phyloP scores from a whole-genome alignment of 2,888 invertebrate species.

The Steinernema carpocapsae region DNA sequence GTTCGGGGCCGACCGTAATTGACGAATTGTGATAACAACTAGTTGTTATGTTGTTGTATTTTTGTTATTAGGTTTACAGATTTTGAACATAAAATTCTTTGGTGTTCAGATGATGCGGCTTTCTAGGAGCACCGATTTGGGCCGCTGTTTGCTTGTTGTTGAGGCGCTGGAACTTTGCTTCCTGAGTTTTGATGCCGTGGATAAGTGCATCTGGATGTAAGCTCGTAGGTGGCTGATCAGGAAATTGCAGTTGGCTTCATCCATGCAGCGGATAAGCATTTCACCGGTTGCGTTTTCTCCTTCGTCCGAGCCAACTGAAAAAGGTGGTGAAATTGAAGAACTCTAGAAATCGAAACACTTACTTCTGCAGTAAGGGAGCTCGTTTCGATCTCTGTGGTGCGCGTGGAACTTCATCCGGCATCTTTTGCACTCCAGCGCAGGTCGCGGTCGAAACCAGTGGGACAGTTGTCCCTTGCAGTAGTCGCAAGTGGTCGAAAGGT shows the following conservation, averaged over 20 bases:
- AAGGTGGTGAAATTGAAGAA: background rate
- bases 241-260: slow-evolving; percentile 2
- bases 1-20: background rate
- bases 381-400: slow-evolving; percentile 39
- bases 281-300: slow-evolving; percentile 7
- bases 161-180: background rate
- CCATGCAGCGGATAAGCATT: slow-evolving; percentile 22
- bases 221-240: slow-evolving; percentile 14
- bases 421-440: slow-evolving; percentile 93
- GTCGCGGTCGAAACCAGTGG: slow-evolving; percentile 92
- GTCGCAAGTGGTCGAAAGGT: slow-evolving; percentile 97
- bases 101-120: slow-evolving; percentile 2
- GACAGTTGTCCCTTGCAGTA: slow-evolving; percentile 94
- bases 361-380: slow-evolving; percentile 55
- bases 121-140: slow-evolving; percentile 8
- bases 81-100: slow-evolving; percentile 1
- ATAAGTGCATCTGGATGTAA: slow-evolving; percentile 25
- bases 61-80: background rate
- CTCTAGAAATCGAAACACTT: slow-evolving; percentile 32
- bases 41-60: background rate
- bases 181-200: background rate
- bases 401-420: slow-evolving; percentile 37
- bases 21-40: background rate
- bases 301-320: slow-evolving; percentile 12
- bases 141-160: background rate